These are phyloP conservation scores for Setophaga kirtlandii DNA, from an alignment of 2,113 vertebrate species.

Conservation along the genomic window DNA sequence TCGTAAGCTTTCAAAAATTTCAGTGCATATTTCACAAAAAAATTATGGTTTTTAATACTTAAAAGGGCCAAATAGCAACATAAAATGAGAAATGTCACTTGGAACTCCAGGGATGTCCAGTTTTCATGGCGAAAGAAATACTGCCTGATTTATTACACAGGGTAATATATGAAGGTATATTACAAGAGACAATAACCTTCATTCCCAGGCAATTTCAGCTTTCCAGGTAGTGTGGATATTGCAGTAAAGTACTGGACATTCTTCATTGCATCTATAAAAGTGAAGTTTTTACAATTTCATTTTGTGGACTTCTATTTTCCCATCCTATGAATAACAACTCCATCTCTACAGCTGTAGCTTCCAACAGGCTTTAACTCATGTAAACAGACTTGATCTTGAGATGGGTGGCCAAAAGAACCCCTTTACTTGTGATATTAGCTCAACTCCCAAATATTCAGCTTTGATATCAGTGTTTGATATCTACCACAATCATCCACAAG, in stretches of 20 bases:
- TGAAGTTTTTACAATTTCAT: slow-evolving; percentile 70
- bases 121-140: slow-evolving; percentile 64
- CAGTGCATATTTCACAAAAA: slow-evolving; percentile 27
- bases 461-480: background rate
- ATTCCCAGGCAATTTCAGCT: slow-evolving; percentile 63
- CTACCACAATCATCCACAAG: background rate
- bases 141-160: slow-evolving; percentile 63
- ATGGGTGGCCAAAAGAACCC: background rate
- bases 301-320: slow-evolving; percentile 45
- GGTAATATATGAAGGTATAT: slow-evolving; percentile 56
- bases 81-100: slow-evolving; percentile 72
- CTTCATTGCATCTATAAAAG: slow-evolving; percentile 63
- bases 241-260: slow-evolving; percentile 64
- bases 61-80: slow-evolving; percentile 28
- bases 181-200: slow-evolving; percentile 69
- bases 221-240: slow-evolving; percentile 68
- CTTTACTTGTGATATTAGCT: background rate
- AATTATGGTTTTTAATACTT: slow-evolving; percentile 49
- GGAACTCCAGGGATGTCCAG: slow-evolving; percentile 62
- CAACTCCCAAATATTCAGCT: background rate
- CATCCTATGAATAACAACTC: slow-evolving; percentile 30
- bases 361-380: background rate
- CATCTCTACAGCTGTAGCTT: background rate
- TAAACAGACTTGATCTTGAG: background rate
- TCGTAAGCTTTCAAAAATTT: background rate